Conservation (phyloP, 2,113 vertebrate genomes). For the Pleuronectes platessa region DNA sequence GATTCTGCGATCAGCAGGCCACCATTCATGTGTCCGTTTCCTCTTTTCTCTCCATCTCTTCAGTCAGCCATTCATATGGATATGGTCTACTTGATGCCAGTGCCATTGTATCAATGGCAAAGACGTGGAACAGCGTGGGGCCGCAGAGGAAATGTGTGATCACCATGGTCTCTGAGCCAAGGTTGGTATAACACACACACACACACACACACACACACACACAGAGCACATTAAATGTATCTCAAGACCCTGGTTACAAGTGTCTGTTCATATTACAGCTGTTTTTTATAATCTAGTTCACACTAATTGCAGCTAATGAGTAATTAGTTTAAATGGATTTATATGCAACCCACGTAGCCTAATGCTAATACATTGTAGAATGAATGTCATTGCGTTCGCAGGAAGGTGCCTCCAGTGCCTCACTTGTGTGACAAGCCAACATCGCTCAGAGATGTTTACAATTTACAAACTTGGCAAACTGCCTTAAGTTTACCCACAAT, state of each 20-base stretch:
- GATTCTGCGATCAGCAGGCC: conserved; percentile 22
- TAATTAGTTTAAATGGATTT: conserved; percentile 1
- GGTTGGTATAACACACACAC: conserved; percentile 76
- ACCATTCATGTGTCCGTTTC: conserved; percentile 43
- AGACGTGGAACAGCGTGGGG: conserved; percentile 91
- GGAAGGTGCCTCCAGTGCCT: not conserved
- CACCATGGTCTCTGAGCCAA: conserved; percentile 88
- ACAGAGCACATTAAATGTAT: not conserved
- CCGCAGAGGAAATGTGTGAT: conserved; percentile 92
- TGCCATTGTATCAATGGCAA: conserved; percentile 90
- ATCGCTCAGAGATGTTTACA: not conserved
- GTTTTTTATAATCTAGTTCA: not conserved
- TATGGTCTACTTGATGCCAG: conserved; percentile 93
- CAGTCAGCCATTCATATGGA: conserved; percentile 98
- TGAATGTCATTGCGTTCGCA: not conserved
- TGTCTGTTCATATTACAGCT: conserved; percentile 7
- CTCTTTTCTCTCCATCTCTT: conserved; percentile 24
- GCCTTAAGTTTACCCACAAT: not conserved
- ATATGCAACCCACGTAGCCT: not conserved
- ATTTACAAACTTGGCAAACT: not conserved
- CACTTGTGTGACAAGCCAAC: not conserved
- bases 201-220: conserved; percentile 6
- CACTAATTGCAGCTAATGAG: conserved; percentile 7
- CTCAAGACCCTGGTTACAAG: not conserved
- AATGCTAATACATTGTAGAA: conserved; percentile 2